These are phyloP conservation scores for Malthinus flaveolus DNA, from an alignment of 2,888 invertebrate species.

Conservation along the genomic window DNA sequence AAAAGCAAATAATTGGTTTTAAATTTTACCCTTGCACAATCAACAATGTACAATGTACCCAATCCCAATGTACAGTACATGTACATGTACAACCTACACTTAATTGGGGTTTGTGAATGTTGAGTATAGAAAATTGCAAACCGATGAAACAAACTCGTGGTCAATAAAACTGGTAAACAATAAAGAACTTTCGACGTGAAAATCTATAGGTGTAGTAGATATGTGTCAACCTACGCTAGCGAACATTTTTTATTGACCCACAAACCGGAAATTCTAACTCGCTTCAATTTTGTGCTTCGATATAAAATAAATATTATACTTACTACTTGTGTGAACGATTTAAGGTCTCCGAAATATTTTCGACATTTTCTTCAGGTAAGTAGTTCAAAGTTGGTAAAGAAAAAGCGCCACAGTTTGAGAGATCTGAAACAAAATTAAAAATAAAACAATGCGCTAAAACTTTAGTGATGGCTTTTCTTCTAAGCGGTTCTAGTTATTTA, in stretches of 20 bases:
- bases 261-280: neutral
- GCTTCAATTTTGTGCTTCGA: neutral
- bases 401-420: constrained; percentile 42
- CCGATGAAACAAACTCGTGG: no score
- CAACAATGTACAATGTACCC: no score
- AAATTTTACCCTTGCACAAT: no score
- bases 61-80: no score
- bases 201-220: constrained; percentile 18
- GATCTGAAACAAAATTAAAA: constrained; percentile 37
- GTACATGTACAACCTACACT: no score
- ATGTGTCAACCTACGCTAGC: constrained; percentile 1
- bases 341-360: constrained; percentile 33
- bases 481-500: no score
- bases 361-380: constrained; percentile 43
- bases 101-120: no score
- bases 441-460: neutral
- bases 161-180: neutral
- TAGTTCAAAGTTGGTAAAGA: constrained; percentile 46
- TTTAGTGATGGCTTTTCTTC: no score
- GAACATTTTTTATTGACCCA: neutral
- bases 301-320: constrained; percentile 30
- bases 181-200: constrained; percentile 6
- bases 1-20: no score
- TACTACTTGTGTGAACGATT: constrained; percentile 39
- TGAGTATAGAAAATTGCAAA: no score